Evolutionary conservation across 1,140 invertebrate genomes (phyloP).

Genomic region (Cyphomyrmex costatus): DNA sequence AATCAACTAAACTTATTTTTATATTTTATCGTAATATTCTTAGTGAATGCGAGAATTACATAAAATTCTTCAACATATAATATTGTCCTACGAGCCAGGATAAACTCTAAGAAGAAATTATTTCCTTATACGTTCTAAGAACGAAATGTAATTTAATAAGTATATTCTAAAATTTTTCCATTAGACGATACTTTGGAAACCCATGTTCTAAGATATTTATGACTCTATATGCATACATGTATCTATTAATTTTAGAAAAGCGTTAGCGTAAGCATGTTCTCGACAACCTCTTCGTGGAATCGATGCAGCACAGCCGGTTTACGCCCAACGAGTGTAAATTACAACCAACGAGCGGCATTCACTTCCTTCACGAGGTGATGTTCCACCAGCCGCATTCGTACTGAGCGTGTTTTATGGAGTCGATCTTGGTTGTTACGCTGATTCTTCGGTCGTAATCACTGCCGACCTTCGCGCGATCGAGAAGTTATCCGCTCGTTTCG

Average conservation of each 20-base stretch:
- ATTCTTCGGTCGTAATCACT: slow-evolving; percentile 57
- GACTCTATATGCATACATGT: background rate
- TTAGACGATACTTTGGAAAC: too few species aligned
- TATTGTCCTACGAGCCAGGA: too few species aligned
- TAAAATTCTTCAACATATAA: too few species aligned
- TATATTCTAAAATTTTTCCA: too few species aligned
- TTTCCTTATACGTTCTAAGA: too few species aligned
- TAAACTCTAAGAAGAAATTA: too few species aligned
- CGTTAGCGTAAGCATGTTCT: slow-evolving; percentile 40
- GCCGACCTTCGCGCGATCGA: slow-evolving; percentile 41
- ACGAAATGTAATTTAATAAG: too few species aligned
- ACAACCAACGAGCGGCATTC: slow-evolving; percentile 38
- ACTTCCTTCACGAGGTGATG: slow-evolving; percentile 18
- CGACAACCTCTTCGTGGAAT: slow-evolving; percentile 6
- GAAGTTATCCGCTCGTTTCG: slow-evolving; percentile 10
- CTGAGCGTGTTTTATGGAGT: slow-evolving; percentile 56
- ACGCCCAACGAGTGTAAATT: slow-evolving; percentile 62
- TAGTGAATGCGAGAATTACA: too few species aligned
- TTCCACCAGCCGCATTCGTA: slow-evolving; percentile 25
- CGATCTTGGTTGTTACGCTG: slow-evolving; percentile 52
- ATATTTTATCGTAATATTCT: too few species aligned
- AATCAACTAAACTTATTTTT: too few species aligned
- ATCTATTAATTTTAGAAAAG: slow-evolving; percentile 5
- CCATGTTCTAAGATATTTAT: background rate
- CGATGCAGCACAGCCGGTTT: background rate